phyloP scores from a whole-genome alignment of 2,888 invertebrate species.

The Notodonta ziczac region DNA sequence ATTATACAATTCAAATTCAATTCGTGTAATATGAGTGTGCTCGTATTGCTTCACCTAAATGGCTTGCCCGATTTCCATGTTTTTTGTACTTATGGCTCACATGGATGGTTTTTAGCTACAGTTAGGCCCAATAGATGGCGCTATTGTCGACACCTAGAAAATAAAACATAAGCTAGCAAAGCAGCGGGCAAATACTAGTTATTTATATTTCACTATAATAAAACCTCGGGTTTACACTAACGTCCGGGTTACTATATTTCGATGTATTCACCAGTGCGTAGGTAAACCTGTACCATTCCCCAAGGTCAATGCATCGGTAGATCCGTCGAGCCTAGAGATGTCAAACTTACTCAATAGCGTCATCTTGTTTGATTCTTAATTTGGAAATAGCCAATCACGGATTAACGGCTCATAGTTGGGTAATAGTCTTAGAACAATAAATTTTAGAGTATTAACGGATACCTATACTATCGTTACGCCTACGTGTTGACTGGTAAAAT shows the following conservation, averaged over 20 bases:
- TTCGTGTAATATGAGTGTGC: too few relatives aligned
- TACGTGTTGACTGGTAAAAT: neutral
- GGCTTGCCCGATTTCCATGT: too few relatives aligned
- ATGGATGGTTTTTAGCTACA: too few relatives aligned
- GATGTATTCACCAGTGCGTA: slow-evolving; percentile 18
- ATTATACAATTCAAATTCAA: too few relatives aligned
- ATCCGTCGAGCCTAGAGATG: slow-evolving; percentile 21
- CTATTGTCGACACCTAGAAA: too few relatives aligned
- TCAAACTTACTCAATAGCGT: slow-evolving; percentile 35
- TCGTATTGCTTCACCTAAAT: too few relatives aligned
- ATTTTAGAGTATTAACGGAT: neutral
- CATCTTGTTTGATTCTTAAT: slow-evolving; percentile 25
- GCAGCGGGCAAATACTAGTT: too few relatives aligned
- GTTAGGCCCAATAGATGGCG: too few relatives aligned
- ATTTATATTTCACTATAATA: too few relatives aligned
- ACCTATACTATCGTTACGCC: neutral
- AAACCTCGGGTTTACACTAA: neutral
- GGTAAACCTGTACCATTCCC: slow-evolving; percentile 31
- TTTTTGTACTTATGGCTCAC: too few relatives aligned
- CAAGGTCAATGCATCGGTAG: slow-evolving; percentile 33
- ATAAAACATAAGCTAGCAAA: too few relatives aligned
- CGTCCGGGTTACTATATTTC: neutral
- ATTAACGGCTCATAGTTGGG: slow-evolving; percentile 13
- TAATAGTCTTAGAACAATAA: neutral
- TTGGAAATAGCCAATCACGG: slow-evolving; percentile 14